Evolutionary conservation across 2,797 vertebrate species (phyloP), one percentile per base, ranked within the genome.

Genomic region (Rhinella marina): DNA sequence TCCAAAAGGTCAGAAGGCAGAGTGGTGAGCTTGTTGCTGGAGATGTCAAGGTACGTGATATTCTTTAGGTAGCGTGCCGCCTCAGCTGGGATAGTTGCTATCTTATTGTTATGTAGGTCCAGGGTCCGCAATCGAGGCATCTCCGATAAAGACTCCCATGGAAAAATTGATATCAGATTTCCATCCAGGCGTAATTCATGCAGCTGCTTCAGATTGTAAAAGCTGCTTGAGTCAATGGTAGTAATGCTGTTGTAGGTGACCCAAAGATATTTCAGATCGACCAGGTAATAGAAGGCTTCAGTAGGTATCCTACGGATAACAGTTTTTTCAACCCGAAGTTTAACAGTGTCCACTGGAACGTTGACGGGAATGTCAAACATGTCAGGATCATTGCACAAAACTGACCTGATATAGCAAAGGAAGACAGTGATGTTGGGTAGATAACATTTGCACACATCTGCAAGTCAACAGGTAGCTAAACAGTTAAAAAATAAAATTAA

Each of bases 221-320:
- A 98, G 90, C 97, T 96, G 79, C 94, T 94, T 54, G 93, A 88
- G 84, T 99, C 97, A 77, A 99, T 93, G 10, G 93, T 96, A 64
- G 91, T 93, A 81, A 99, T 92, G 0, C 96, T 96, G 90, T 98
- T 98, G 91, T 98, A 99, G 72, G 98, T 96, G 82, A 99, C 92
- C 98, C 98, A 99, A 85, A 99, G 95, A 92, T 96, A 98, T 25
- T 93, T 96, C 16, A 99, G 95, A 52, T 99, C 97, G 29, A 93
- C 93, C 89, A 99, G 94, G 93, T 99, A 99, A 91, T 99, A 99
- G 93, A 99, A 99, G 88, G 98, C 97, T 92, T 99, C 97, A 0
- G 96, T 95, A 0, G 97, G 96, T 81, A 99, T 94, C 57, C 93
- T 94, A 17, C 94, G 94, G 59, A 97, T 92, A 0, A 93, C 96